Evolutionary conservation across 1,140 invertebrate species (phyloP).

Genomic region (Saxidomus purpurata): DNA sequence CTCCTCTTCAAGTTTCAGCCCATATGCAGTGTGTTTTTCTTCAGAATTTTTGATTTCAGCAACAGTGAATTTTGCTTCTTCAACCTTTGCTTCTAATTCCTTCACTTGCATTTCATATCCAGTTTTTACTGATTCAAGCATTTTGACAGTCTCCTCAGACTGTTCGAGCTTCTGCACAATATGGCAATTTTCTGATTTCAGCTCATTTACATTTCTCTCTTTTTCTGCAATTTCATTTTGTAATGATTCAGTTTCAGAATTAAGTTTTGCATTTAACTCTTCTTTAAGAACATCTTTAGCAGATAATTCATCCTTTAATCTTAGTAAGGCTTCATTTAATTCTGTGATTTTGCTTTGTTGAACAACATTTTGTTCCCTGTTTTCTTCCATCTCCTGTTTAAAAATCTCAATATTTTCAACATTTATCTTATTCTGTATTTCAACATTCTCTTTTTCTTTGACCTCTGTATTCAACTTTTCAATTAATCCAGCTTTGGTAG

Average conservation of each 20-base stretch:
- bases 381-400: not conserved
- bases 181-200: constrained; percentile 15
- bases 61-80: constrained; percentile 8
- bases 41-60: constrained; percentile 19
- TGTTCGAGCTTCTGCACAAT: constrained; percentile 6
- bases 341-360: constrained; percentile 21
- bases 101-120: constrained; percentile 6
- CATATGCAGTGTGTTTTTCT: not conserved
- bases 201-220: not conserved
- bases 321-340: not conserved
- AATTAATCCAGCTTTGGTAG: not conserved
- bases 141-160: not conserved
- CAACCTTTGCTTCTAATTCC: not conserved
- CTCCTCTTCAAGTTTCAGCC: not conserved
- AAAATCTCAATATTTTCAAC: constrained; percentile 33
- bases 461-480: not conserved
- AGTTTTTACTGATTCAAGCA: constrained; percentile 11
- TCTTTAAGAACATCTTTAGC: not conserved
- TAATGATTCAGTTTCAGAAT: not conserved
- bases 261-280: constrained; percentile 13
- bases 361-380: not conserved
- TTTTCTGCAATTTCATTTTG: constrained; percentile 26
- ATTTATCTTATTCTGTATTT: not conserved
- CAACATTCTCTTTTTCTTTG: constrained; percentile 30
- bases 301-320: constrained; percentile 38